Percentiles rank a stretch among this genome's conserved stretches.
These are phyloP conservation scores for Nephrotoma guestfalica DNA, from an alignment of 2,888 invertebrate genomes.

Conservation along the genomic window DNA sequence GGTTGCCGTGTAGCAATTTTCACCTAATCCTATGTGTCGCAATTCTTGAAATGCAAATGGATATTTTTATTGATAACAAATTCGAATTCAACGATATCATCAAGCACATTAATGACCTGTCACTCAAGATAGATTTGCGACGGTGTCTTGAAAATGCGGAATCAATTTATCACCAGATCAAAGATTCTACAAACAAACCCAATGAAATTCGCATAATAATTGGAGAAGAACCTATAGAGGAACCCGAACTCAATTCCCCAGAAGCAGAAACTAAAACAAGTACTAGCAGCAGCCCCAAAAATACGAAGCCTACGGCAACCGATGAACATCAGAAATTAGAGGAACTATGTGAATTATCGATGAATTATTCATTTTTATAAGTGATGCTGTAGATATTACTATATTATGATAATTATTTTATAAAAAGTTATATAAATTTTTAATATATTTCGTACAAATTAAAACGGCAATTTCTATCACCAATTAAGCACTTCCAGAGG, in stretches of 20 bases:
- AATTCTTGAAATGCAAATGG: conserved; percentile 80
- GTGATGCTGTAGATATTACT: not conserved
- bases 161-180: conserved; percentile 80
- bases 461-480: not conserved
- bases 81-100: conserved; percentile 94
- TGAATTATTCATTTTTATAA: conserved; percentile 24
- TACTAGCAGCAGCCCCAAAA: conserved; percentile 20
- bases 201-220: conserved; percentile 57
- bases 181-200: conserved; percentile 51
- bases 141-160: conserved; percentile 75
- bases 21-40: conserved; percentile 87
- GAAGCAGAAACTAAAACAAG: conserved; percentile 19
- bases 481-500: no score
- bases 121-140: conserved; percentile 71
- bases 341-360: conserved; percentile 29
- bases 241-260: conserved; percentile 23
- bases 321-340: conserved; percentile 17
- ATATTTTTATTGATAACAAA: conserved; percentile 73
- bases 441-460: not conserved
- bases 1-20: conserved; percentile 86
- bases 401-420: not conserved
- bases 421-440: not conserved
- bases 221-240: conserved; percentile 40
- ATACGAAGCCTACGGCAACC: conserved; percentile 1
- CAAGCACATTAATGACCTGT: conserved; percentile 86